Base-by-base conservation (phyloP, 92 coral and sea anemone species). In the Palythoa heliodiscus region DNA sequence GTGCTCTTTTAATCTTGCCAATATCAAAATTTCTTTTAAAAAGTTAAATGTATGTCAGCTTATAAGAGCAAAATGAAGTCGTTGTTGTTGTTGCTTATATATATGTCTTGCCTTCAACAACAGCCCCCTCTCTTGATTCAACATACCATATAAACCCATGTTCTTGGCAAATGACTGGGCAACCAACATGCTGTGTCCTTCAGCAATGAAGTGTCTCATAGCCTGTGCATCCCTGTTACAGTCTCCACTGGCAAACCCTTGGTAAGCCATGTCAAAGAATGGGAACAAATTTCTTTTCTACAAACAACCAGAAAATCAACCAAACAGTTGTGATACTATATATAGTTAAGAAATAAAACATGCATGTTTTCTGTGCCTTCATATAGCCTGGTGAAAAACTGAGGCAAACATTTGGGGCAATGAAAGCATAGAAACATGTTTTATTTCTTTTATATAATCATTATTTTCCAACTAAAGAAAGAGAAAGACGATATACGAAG, bases 181-280 rank as follows among this genome's bases (percentile, higher is more conserved):
- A 57, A 96, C 93, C 19, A 94, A 83, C 78, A 96, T 90, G 12
- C 83, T 91, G 79, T 94, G 94, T 76, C 98, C 99, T n/a, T 94
- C 92, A n/a, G 92, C 90, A 63, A 92, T 82, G 83, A 96, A 96
- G 81, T 91, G 84, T 58, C 99, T 88, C 54, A 96, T 93, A 50
- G 99, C 95, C 91, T 93, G 90, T 19, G 99, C 99, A 78, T 96
- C 99, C 29, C 87, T 91, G 82, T 91, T 93, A 47, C 95, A 93
- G 78, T 94, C 97, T 67, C 99, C 99, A 61, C 96, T 94, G 5
- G 99, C 99, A 88, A 96, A 96, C 8, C 99, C 99, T 93, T 96
- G 99, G 92, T 96, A 96, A 0, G 99, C 99, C 99, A 96, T 96
- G 94, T 96, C 99, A 73, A 96, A 96, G 82, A 88, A 96, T 70